phyloP scores from a whole-genome alignment of 2,888 invertebrate species.

The Leptarthrus brevirostris region DNA sequence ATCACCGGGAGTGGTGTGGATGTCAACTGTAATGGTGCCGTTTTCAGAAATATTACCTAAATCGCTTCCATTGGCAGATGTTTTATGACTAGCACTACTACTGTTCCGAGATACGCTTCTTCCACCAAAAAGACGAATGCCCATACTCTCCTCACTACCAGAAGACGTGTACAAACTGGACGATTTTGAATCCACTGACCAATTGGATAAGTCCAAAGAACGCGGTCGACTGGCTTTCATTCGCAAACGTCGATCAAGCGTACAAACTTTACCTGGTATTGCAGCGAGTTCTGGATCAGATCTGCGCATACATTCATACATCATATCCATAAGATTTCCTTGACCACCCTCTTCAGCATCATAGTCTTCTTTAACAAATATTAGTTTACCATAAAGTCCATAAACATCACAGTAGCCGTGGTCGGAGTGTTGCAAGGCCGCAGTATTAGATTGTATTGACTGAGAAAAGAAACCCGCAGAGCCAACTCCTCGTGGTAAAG shows the following conservation, averaged over 20 bases:
- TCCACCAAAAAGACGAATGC: conserved; percentile 70
- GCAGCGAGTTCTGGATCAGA: conserved; percentile 88
- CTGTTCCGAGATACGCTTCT: conserved; percentile 80
- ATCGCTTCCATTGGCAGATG: conserved; percentile 67
- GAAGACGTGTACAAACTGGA: conserved; percentile 85
- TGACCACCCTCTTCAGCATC: conserved; percentile 84
- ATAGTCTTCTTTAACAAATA: conserved; percentile 78
- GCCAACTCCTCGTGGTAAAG: conserved; percentile 78
- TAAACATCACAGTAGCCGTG: conserved; percentile 84
- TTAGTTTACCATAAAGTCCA: conserved; percentile 88
- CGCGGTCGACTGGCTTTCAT: conserved; percentile 86
- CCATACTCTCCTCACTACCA: conserved; percentile 87
- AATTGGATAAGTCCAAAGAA: conserved; percentile 85
- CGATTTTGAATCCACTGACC: conserved; percentile 88
- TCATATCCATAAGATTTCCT: conserved; percentile 69
- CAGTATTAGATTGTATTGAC: conserved; percentile 70
- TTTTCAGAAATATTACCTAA: conserved; percentile 70
- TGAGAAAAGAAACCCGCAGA: conserved; percentile 60
- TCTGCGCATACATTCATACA: conserved; percentile 80
- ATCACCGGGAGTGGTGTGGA: conserved; percentile 57
- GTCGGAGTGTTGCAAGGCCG: conserved; percentile 73
- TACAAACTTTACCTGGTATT: conserved; percentile 84
- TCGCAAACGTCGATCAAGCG: conserved; percentile 81
- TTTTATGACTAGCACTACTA: conserved; percentile 78
- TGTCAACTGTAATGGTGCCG: conserved; percentile 64